phyloP scores from a whole-genome alignment of 2,888 invertebrate genomes.

The Colostygia pectinataria region DNA sequence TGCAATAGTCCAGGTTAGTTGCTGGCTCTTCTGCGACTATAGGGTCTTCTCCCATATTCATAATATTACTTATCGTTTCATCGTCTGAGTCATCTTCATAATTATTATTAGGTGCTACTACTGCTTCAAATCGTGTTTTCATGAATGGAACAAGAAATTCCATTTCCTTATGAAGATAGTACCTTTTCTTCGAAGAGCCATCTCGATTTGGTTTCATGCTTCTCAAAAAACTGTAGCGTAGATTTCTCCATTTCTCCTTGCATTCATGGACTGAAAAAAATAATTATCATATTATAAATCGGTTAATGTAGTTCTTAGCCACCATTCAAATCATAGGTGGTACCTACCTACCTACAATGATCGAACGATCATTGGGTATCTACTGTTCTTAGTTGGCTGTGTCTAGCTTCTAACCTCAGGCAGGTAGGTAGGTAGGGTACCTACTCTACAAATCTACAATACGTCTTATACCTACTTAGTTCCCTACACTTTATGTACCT shows the following conservation, averaged over 20 bases:
- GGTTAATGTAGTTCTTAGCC: too few relatives aligned
- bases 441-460: too few relatives aligned
- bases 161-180: constrained; percentile 53
- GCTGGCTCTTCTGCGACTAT: constrained; percentile 13
- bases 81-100: constrained; percentile 43
- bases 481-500: too few relatives aligned
- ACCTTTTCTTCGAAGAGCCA: constrained; percentile 47
- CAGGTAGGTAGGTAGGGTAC: too few relatives aligned
- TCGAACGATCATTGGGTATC: too few relatives aligned
- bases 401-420: too few relatives aligned
- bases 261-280: constrained; percentile 48
- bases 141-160: constrained; percentile 51
- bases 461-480: too few relatives aligned
- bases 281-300: too few relatives aligned
- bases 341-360: too few relatives aligned
- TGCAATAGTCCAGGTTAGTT: constrained; percentile 10
- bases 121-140: constrained; percentile 33
- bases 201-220: constrained; percentile 48
- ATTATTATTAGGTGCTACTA: constrained; percentile 19
- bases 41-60: constrained; percentile 6
- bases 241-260: constrained; percentile 56
- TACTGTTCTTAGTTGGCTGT: too few relatives aligned
- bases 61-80: constrained; percentile 29
- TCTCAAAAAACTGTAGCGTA: constrained; percentile 51
- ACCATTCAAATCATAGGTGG: too few relatives aligned